Evolutionary conservation across 2,797 vertebrate species (phyloP).

Genomic region (Pteropus rufus): DNA sequence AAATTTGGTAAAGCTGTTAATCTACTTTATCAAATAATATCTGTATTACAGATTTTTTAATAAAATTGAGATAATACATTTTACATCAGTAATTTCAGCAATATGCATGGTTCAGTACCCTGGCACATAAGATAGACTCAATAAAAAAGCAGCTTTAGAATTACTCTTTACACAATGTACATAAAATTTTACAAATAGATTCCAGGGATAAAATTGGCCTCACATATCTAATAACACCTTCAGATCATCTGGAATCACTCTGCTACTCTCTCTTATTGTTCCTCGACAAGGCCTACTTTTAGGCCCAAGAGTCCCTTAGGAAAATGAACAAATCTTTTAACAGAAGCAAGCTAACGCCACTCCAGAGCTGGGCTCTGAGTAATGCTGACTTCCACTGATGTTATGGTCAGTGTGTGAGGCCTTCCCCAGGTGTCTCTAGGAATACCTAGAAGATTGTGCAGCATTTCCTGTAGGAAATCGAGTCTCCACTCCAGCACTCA

Average conservation of each 20-base stretch:
- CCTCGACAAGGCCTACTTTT: not conserved
- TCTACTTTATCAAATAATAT: conserved; percentile 6
- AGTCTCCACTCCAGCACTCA: not conserved
- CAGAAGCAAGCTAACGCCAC: not conserved
- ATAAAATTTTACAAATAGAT: not conserved
- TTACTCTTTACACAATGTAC: not conserved
- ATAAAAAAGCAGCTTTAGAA: not conserved
- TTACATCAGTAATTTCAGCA: not conserved
- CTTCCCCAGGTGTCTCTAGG: not conserved
- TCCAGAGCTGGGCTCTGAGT: not conserved
- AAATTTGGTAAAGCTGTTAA: conserved; percentile 34
- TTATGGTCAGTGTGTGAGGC: not conserved
- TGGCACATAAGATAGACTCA: not conserved
- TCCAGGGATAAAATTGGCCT: not conserved
- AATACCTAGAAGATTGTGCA: not conserved
- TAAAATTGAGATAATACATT: not conserved
- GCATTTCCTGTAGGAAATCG: not conserved
- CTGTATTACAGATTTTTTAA: not conserved
- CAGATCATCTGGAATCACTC: not conserved
- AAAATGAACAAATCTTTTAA: not conserved
- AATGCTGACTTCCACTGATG: not conserved
- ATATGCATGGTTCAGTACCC: not conserved
- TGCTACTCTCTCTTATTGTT: not conserved
- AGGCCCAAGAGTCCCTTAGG: not conserved
- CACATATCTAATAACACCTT: not conserved